Conservation (phyloP, 64 coral and sea anemone genomes). For the Cladopsammia gracilis region DNA sequence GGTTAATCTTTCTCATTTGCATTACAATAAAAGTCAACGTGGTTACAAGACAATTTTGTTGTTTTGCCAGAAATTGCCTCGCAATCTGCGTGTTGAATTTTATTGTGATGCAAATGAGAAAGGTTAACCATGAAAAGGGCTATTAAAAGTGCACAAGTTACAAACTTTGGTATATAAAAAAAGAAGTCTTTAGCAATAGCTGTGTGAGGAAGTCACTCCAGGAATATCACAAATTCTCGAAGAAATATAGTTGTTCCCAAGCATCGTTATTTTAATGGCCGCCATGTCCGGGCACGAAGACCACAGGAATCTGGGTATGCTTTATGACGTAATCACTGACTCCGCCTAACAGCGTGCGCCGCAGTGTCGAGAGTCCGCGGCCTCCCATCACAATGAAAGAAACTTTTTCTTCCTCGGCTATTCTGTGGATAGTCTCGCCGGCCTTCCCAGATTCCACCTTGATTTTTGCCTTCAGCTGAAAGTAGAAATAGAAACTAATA, state of each 20-base stretch:
- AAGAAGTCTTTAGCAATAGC: no score
- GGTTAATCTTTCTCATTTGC: no score
- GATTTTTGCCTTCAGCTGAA: conserved; percentile 47
- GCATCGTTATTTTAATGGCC: neutral
- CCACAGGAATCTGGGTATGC: conserved; percentile 72
- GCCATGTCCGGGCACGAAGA: conserved; percentile 29
- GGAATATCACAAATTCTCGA: no score
- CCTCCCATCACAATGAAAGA: conserved; percentile 75
- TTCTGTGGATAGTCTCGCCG: conserved; percentile 50
- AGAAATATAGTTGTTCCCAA: neutral
- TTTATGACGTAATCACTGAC: conserved; percentile 83
- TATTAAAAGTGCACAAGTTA: no score
- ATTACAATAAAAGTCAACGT: no score
- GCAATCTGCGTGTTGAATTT: no score
- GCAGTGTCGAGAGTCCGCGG: conserved; percentile 44
- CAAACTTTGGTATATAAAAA: no score
- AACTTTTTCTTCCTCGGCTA: conserved; percentile 35
- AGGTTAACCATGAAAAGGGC: no score
- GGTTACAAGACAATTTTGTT: no score
- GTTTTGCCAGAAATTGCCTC: no score
- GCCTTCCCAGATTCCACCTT: conserved; percentile 43
- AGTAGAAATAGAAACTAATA: neutral
- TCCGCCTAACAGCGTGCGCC: conserved; percentile 73
- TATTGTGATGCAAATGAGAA: no score
- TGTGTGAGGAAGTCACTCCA: no score